A percentile compares a stretch with the other conserved stretches of the same genome.
Conservation (phyloP, 37 sponge, comb jelly and placozoan genomes). For the Beroe ovata region DNA sequence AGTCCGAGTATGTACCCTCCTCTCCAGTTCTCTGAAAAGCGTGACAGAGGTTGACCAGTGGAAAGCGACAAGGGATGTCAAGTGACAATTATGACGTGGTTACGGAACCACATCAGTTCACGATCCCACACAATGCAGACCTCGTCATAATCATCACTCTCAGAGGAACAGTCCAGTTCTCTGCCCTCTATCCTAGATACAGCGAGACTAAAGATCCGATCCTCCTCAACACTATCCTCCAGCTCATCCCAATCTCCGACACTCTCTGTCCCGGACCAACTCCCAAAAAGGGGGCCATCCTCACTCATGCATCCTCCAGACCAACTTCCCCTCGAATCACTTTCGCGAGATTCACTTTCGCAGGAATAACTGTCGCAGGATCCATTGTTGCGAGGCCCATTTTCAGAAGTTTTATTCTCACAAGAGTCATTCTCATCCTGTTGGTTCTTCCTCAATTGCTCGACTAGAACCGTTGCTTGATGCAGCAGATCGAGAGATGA, state of each 20-base stretch:
- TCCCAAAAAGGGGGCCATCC: background rate
- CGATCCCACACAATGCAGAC: too few relatives aligned
- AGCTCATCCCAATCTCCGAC: background rate
- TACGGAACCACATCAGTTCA: too few relatives aligned
- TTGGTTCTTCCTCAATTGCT: background rate
- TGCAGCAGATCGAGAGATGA: background rate
- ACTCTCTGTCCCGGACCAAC: background rate
- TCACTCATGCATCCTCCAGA: background rate
- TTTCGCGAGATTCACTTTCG: too few relatives aligned
- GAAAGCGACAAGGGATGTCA: too few relatives aligned
- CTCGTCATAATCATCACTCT: background rate
- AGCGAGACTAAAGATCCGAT: background rate
- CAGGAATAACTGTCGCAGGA: too few relatives aligned
- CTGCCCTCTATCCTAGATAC: background rate
- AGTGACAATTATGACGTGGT: too few relatives aligned
- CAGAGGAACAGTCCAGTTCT: background rate
- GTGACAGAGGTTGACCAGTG: too few relatives aligned
- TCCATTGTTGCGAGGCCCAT: too few relatives aligned
- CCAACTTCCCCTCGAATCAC: background rate
- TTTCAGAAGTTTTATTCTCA: too few relatives aligned
- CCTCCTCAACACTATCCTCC: background rate
- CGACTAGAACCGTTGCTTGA: background rate
- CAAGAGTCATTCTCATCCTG: background rate
- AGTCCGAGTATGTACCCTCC: slow-evolving; percentile 69
- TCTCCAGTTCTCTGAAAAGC: slow-evolving; percentile 56